Evolutionary conservation across 2,888 invertebrate species (phyloP).

Genomic region (Ellobium chinense): DNA sequence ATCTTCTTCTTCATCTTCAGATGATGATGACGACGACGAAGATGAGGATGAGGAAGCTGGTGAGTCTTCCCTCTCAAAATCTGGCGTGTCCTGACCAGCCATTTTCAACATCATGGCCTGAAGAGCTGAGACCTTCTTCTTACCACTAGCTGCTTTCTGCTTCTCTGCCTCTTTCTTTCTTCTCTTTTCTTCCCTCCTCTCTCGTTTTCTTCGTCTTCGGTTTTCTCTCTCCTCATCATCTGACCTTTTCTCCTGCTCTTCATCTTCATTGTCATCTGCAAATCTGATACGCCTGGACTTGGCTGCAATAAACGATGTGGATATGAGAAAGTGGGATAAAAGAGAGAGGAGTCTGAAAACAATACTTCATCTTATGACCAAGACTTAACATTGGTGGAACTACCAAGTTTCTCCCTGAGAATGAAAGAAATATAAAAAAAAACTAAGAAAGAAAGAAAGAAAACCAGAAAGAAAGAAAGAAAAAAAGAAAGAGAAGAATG

Average conservation of each 20-base stretch:
- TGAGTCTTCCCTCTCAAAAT: conserved; percentile 49
- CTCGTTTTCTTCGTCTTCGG: conserved; percentile 68
- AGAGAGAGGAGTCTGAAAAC: too few species aligned
- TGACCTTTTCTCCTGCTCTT: conserved; percentile 57
- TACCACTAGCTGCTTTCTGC: conserved; percentile 53
- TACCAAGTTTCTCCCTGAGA: too few species aligned
- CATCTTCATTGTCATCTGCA: conserved; percentile 82
- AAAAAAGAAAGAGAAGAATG: neutral
- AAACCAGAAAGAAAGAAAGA: neutral
- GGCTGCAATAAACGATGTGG: conserved; percentile 60
- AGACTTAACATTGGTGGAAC: too few species aligned
- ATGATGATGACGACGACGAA: conserved; percentile 43
- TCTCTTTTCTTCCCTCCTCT: conserved; percentile 73
- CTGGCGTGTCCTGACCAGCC: conserved; percentile 92
- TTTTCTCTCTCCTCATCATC: conserved; percentile 66
- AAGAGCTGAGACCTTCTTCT: conserved; percentile 80
- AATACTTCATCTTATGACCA: too few species aligned
- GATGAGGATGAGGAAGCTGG: conserved; percentile 43
- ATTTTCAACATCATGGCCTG: conserved; percentile 92
- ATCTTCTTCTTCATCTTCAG: conserved; percentile 38
- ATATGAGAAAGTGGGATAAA: too few species aligned
- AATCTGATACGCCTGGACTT: conserved; percentile 82
- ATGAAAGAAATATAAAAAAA: neutral
- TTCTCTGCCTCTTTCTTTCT: conserved; percentile 52
- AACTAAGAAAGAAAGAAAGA: neutral